Conservation (phyloP, 2,888 invertebrate species). For the Stramonita haemastoma region DNA sequence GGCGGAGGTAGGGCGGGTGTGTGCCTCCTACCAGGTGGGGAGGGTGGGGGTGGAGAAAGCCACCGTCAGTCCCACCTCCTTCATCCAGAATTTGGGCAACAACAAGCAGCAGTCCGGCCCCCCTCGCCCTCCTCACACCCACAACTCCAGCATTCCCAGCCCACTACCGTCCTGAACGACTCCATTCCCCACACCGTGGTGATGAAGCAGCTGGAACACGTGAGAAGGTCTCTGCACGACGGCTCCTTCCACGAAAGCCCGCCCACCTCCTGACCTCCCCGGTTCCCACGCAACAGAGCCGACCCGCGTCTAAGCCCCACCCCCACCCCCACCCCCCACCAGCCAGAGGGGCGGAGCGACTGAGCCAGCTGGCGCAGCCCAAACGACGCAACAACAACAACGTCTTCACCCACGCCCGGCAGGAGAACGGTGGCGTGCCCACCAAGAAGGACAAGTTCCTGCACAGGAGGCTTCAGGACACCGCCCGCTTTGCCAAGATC, state of each 20-base stretch:
- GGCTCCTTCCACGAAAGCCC: slow-evolving; percentile 16
- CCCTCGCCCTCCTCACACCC: neutral
- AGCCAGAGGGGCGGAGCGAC: neutral
- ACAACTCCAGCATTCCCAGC: slow-evolving; percentile 41
- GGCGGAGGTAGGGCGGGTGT: slow-evolving; percentile 10
- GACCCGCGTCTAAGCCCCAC: neutral
- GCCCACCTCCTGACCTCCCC: neutral
- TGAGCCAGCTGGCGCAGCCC: slow-evolving; percentile 25
- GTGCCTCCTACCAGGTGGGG: neutral
- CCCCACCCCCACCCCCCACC: neutral
- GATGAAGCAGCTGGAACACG: slow-evolving; percentile 58
- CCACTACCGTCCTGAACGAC: slow-evolving; percentile 53
- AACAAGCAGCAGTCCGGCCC: slow-evolving; percentile 47
- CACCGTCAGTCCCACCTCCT: slow-evolving; percentile 61
- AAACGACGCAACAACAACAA: neutral
- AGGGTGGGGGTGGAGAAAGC: slow-evolving; percentile 13
- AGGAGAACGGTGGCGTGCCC: neutral
- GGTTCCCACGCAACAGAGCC: neutral
- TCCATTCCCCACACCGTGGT: slow-evolving; percentile 64
- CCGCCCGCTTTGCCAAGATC: slow-evolving; percentile 37
- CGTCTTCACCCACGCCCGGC: slow-evolving; percentile 21
- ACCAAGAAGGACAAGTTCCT: slow-evolving; percentile 34
- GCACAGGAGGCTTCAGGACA: slow-evolving; percentile 25
- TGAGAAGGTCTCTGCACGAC: slow-evolving; percentile 45
- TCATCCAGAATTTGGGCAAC: slow-evolving; percentile 57